phyloP scores from a whole-genome alignment of 1,140 invertebrate species.

The Lasaia peninsularis region DNA sequence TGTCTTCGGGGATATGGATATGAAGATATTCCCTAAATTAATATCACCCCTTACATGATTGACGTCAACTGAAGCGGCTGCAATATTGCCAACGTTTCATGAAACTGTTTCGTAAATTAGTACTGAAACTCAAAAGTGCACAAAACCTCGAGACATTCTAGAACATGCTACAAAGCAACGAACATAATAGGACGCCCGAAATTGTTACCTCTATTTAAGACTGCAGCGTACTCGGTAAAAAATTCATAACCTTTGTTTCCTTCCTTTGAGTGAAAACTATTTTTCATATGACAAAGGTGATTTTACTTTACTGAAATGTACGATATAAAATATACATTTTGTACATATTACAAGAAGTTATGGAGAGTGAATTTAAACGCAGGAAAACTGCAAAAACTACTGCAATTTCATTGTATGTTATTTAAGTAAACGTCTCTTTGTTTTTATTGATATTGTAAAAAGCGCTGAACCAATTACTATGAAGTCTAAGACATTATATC shows the following conservation, averaged over 20 bases:
- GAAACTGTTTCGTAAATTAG: neutral
- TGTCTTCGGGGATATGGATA: too few relatives aligned
- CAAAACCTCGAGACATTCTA: neutral
- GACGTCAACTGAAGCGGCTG: neutral
- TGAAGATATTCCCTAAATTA: too few relatives aligned
- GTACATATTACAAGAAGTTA: neutral
- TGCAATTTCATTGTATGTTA: too few relatives aligned
- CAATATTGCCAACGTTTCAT: neutral
- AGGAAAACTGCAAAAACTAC: too few relatives aligned
- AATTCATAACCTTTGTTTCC: constrained; percentile 17
- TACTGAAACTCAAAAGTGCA: neutral
- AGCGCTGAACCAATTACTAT: too few relatives aligned
- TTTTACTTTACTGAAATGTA: neutral
- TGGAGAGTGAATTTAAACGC: too few relatives aligned
- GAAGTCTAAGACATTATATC: too few relatives aligned
- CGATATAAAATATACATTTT: neutral
- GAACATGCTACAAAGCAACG: neutral
- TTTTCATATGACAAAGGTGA: constrained; percentile 15
- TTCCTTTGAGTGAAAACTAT: constrained; percentile 8
- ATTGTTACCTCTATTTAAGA: constrained; percentile 11
- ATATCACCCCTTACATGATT: neutral
- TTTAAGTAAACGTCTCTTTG: too few relatives aligned
- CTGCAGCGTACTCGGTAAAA: constrained; percentile 10
- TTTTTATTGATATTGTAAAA: too few relatives aligned
- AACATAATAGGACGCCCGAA: constrained; percentile 5